Evolutionary conservation across 2,888 invertebrate genomes (phyloP).

Genomic region (Hirtodrosophila trivittata): DNA sequence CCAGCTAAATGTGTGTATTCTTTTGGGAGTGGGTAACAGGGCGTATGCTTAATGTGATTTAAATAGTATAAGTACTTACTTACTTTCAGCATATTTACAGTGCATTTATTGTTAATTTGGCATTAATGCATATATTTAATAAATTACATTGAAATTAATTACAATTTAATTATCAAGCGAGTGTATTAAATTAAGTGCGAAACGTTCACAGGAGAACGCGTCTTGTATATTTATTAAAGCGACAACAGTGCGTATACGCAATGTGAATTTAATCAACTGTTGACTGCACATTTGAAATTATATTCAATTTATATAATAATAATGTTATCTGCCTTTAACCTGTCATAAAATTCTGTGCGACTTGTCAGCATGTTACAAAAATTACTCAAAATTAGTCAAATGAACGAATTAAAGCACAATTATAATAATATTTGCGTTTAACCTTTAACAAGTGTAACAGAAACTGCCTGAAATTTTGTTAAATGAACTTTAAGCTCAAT

Average conservation of each 20-base stretch:
- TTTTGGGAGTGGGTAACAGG: conserved; percentile 10
- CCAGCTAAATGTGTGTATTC: conserved; percentile 43
- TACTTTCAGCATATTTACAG: conserved; percentile 4
- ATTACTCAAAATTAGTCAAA: too few species aligned
- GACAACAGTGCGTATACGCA: conserved; percentile 13
- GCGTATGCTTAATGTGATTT: conserved; percentile 14
- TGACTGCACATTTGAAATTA: too few species aligned
- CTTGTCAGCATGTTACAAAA: too few species aligned
- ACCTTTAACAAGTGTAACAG: too few species aligned
- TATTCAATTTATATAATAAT: too few species aligned
- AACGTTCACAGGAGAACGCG: conserved; percentile 31
- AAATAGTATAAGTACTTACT: background rate
- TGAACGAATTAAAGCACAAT: too few species aligned
- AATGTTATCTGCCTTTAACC: too few species aligned
- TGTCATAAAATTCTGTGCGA: too few species aligned
- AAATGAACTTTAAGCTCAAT: too few species aligned
- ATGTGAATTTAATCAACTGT: conserved; percentile 21
- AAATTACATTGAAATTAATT: conserved; percentile 39
- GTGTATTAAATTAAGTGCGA: conserved; percentile 19
- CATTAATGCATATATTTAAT: conserved; percentile 27
- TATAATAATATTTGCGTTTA: too few species aligned
- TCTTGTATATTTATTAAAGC: conserved; percentile 27
- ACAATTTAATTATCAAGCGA: conserved; percentile 45
- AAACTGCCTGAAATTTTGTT: too few species aligned
- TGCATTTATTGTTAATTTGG: conserved; percentile 31